phyloP scores from a whole-genome alignment of 2,888 invertebrate species.

The Cyrtodaria siliqua region DNA sequence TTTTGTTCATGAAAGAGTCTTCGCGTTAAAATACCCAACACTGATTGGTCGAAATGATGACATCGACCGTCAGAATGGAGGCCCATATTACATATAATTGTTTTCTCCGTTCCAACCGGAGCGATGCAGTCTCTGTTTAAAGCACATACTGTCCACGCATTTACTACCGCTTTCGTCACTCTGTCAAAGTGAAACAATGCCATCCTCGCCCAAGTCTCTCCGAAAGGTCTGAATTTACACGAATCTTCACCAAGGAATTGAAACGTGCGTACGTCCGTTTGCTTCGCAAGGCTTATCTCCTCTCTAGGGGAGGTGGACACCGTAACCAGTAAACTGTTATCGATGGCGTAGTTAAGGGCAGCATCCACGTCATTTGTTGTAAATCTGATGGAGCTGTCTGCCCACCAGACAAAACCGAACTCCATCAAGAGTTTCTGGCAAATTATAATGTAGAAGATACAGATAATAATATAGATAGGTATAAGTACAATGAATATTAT shows the following conservation, averaged over 20 bases:
- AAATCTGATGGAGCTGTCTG: slow-evolving; percentile 23
- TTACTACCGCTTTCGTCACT: slow-evolving; percentile 7
- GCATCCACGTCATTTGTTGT: slow-evolving; percentile 11
- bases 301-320: slow-evolving; percentile 7
- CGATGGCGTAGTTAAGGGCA: slow-evolving; percentile 11
- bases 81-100: background rate
- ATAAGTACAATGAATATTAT: too few relatives aligned
- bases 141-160: slow-evolving; percentile 33
- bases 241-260: slow-evolving; percentile 27
- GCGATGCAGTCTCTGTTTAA: slow-evolving; percentile 30
- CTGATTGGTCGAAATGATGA: slow-evolving; percentile 35
- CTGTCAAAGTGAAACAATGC: slow-evolving; percentile 24
- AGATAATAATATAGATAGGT: too few relatives aligned
- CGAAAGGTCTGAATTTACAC: slow-evolving; percentile 32
- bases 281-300: slow-evolving; percentile 6
- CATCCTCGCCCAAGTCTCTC: slow-evolving; percentile 27
- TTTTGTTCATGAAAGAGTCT: slow-evolving; percentile 28
- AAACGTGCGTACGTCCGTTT: slow-evolving; percentile 27
- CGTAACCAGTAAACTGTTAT: slow-evolving; percentile 14
- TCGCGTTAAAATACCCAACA: slow-evolving; percentile 27
- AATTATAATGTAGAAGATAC: too few relatives aligned
- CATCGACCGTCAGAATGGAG: slow-evolving; percentile 14
- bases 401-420: slow-evolving; percentile 39
- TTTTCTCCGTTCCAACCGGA: background rate
- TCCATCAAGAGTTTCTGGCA: slow-evolving; percentile 26